Percentiles rank a stretch among this genome's conserved stretches.
These are phyloP conservation scores for Bombyx mandarina DNA, from an alignment of 1,140 invertebrate species.

Conservation along the genomic window DNA sequence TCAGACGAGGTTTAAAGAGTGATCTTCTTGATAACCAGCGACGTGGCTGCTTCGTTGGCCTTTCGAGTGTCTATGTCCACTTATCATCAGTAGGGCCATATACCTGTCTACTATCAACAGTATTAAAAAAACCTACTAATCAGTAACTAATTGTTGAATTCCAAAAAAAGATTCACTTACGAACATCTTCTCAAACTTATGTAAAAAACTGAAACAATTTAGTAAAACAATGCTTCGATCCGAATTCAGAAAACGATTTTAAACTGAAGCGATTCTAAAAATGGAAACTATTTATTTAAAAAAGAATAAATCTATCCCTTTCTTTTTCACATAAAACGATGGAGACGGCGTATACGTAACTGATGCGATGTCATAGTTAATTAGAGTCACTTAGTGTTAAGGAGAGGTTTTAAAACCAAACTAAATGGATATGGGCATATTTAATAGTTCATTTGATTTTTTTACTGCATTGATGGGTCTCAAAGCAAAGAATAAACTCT, in stretches of 20 bases:
- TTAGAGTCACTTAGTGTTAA: constrained; percentile 47
- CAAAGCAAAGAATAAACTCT: neutral
- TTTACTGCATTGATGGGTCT: neutral
- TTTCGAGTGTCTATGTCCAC: no score
- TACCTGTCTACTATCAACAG: neutral
- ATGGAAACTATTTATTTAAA: constrained; percentile 47
- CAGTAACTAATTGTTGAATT: neutral
- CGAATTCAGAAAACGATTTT: constrained; percentile 1
- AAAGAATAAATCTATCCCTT: constrained; percentile 21
- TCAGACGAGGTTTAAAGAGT: no score
- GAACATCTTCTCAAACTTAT: neutral
- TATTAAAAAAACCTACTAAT: no score
- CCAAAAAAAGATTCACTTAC: neutral
- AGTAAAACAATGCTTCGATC: neutral
- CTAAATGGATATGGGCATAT: neutral
- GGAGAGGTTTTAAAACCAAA: constrained; percentile 24
- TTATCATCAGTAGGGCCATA: no score
- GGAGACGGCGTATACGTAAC: constrained; percentile 31
- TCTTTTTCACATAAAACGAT: constrained; percentile 22
- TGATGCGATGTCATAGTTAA: constrained; percentile 53
- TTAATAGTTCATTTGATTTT: neutral
- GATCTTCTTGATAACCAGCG: no score
- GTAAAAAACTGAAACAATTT: neutral
- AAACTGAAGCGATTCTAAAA: constrained; percentile 29
- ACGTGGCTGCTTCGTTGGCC: no score